Evolutionary conservation across 2,797 vertebrate species (phyloP).

Genomic region (Pseudomugil tenellus): DNA sequence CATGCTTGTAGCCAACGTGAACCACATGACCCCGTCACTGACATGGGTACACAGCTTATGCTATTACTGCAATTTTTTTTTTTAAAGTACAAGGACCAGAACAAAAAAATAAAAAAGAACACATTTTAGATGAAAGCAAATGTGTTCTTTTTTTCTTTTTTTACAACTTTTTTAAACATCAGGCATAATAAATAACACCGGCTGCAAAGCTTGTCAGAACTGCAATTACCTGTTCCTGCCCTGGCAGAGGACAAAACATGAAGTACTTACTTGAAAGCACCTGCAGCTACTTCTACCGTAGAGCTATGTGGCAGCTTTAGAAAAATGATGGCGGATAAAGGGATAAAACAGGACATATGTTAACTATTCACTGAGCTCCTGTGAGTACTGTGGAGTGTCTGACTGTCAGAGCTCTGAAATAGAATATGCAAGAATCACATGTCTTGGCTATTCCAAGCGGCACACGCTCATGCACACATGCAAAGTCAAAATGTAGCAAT

Average conservation of each 20-base stretch:
- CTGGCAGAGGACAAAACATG: neutral
- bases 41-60: conserved; percentile 11
- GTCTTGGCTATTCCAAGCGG: conserved; percentile 79
- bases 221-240: neutral
- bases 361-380: conserved; percentile 53
- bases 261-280: conserved; percentile 42
- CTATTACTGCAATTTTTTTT: conserved; percentile 14
- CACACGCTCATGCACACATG: conserved; percentile 18
- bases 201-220: conserved; percentile 12
- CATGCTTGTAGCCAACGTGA: conserved; percentile 1
- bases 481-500: conserved; percentile 26
- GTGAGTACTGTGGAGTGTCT: conserved; percentile 41
- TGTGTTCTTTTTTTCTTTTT: neutral
- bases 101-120: conserved; percentile 3
- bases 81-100: neutral
- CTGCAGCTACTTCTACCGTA: conserved; percentile 24
- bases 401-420: conserved; percentile 71
- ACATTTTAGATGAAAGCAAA: conserved; percentile 1
- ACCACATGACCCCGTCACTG: conserved; percentile 25
- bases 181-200: neutral
- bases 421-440: conserved; percentile 80
- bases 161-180: neutral
- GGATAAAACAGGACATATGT: conserved; percentile 30
- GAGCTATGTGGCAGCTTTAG: neutral
- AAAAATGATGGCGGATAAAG: neutral